Conservation (phyloP, 35 echinoderm and acorn worm genomes). For the Patiria miniata region DNA sequence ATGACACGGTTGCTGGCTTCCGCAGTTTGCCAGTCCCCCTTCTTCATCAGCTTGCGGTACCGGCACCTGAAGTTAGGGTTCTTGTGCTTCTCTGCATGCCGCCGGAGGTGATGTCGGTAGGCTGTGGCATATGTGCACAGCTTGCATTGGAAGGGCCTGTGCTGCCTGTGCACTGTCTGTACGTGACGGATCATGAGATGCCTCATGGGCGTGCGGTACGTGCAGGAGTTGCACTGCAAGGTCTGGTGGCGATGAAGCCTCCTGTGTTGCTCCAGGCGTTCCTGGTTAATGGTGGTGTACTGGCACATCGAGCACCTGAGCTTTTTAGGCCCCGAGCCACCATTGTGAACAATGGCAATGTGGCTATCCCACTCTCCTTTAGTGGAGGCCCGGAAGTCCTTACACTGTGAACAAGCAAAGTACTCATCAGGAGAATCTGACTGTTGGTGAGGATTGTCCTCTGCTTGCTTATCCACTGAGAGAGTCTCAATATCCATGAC, state of each 20-base stretch:
- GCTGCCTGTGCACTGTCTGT: constrained; percentile 82
- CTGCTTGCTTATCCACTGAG: no score
- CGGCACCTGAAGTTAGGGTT: constrained; percentile 44
- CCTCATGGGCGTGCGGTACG: constrained; percentile 76
- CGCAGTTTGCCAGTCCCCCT: constrained; percentile 52
- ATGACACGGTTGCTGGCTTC: constrained; percentile 30
- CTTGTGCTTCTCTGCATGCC: constrained; percentile 48
- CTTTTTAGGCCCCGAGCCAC: constrained; percentile 23
- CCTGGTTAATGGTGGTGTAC: constrained; percentile 38
- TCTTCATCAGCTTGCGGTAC: constrained; percentile 55
- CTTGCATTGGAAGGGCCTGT: constrained; percentile 70
- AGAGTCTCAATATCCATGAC: neutral
- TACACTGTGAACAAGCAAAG: neutral
- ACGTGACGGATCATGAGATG: constrained; percentile 80
- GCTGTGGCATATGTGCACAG: constrained; percentile 76
- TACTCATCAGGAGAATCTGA: constrained; percentile 19
- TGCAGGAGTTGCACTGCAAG: constrained; percentile 71
- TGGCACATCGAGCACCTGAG: constrained; percentile 67
- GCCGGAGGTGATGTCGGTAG: constrained; percentile 82
- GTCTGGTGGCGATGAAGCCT: constrained; percentile 61
- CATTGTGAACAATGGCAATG: neutral
- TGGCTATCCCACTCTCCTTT: constrained; percentile 6
- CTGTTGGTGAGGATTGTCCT: neutral
- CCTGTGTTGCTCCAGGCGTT: constrained; percentile 61
- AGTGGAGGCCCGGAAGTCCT: constrained; percentile 16